Evolutionary conservation across 1,140 invertebrate genomes (phyloP).

Genomic region (Cylas formicarius): DNA sequence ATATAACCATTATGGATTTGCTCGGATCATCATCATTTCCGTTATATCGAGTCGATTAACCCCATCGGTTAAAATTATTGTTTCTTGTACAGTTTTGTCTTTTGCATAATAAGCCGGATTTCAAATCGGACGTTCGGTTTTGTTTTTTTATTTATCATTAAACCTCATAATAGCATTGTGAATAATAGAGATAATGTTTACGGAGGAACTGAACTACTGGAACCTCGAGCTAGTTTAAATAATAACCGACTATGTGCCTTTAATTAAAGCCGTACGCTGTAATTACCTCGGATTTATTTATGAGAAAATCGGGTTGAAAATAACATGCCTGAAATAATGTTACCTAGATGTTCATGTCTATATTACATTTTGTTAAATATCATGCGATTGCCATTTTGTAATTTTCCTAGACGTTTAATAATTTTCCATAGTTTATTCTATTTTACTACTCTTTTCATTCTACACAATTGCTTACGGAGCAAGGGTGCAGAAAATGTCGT

Average conservation of each 20-base stretch:
- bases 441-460: too few relatives aligned
- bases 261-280: slow-evolving; percentile 22
- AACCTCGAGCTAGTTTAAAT: slow-evolving; percentile 21
- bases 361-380: slow-evolving; percentile 25
- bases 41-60: too few relatives aligned
- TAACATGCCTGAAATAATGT: slow-evolving; percentile 28
- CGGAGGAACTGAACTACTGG: slow-evolving; percentile 22
- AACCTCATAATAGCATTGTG: slow-evolving; percentile 19
- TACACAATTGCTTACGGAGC: too few relatives aligned
- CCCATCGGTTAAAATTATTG: too few relatives aligned
- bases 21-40: too few relatives aligned
- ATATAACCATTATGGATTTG: too few relatives aligned
- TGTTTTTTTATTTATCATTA: too few relatives aligned
- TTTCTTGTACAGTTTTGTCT: too few relatives aligned
- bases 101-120: too few relatives aligned
- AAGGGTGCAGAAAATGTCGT: too few relatives aligned
- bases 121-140: too few relatives aligned
- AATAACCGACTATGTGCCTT: slow-evolving; percentile 19
- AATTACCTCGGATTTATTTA: slow-evolving; percentile 29
- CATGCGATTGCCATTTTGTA: slow-evolving; percentile 26
- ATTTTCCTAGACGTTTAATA: too few relatives aligned
- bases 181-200: slow-evolving; percentile 28
- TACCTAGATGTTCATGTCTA: slow-evolving; percentile 29
- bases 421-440: slow-evolving; percentile 7
- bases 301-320: slow-evolving; percentile 29